phyloP scores from a whole-genome alignment of 2,797 vertebrate genomes.

The Tiaroga cobitis region DNA sequence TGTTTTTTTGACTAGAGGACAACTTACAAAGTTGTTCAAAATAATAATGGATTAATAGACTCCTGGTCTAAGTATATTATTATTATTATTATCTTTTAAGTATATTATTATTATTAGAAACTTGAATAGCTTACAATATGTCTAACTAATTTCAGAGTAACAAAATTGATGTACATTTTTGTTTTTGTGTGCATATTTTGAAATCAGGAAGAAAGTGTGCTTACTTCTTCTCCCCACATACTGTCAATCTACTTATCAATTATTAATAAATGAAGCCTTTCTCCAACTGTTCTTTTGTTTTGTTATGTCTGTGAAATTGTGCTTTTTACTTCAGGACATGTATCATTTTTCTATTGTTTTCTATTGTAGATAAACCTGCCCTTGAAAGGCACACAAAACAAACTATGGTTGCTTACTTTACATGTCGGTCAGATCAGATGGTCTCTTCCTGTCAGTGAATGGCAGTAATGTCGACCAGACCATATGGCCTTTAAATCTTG shows the following conservation, averaged over 20 bases:
- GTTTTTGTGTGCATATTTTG: not conserved
- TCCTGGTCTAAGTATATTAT: not conserved
- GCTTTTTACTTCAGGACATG: not conserved
- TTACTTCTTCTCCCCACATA: not conserved
- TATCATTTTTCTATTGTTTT: not conserved
- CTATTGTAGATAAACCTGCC: not conserved
- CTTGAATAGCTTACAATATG: slow-evolving; percentile 5
- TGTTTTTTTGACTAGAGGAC: not conserved
- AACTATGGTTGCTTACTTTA: not conserved
- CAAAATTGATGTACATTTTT: not conserved
- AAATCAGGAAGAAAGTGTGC: not conserved
- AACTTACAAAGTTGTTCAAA: not conserved
- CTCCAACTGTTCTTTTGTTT: slow-evolving; percentile 5
- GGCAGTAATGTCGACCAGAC: not conserved
- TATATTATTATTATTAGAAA: slow-evolving; percentile 1
- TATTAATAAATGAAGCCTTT: slow-evolving; percentile 12
- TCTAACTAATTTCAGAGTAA: slow-evolving; percentile 3
- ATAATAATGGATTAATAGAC: slow-evolving; percentile 3
- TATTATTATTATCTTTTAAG: too few species aligned
- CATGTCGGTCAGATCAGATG: not conserved
- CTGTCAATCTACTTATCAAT: not conserved
- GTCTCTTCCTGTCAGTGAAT: not conserved
- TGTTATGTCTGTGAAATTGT: not conserved
- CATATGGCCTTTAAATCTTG: not conserved
- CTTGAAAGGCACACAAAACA: not conserved